Conservation (phyloP, 2,888 invertebrate species). For the Agonopterix alstromeriana region DNA sequence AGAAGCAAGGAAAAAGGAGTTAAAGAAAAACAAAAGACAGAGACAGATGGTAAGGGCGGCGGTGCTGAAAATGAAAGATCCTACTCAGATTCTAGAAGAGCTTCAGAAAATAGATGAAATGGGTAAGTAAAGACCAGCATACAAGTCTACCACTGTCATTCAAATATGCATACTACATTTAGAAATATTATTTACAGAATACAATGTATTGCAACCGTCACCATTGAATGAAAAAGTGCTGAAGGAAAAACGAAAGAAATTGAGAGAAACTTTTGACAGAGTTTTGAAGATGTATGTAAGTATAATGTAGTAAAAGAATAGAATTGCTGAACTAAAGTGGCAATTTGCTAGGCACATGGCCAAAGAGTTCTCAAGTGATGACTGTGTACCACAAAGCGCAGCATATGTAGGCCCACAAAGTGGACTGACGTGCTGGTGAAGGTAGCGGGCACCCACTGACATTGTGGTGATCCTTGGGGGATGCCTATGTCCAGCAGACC, state of each 20-base stretch:
- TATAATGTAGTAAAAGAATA: slow-evolving; percentile 38
- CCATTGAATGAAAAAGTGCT: slow-evolving; percentile 97
- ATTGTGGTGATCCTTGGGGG: too few species aligned
- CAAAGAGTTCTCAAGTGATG: too few species aligned
- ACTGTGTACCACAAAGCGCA: too few species aligned
- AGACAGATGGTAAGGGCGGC: slow-evolving; percentile 97
- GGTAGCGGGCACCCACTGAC: too few species aligned
- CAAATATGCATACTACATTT: neutral
- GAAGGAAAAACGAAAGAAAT: slow-evolving; percentile 96
- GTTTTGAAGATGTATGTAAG: slow-evolving; percentile 97
- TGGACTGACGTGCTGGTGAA: too few species aligned
- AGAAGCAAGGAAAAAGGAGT: slow-evolving; percentile 96
- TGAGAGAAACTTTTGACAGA: slow-evolving; percentile 95
- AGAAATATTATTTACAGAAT: slow-evolving; percentile 79
- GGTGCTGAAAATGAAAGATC: slow-evolving; percentile 98
- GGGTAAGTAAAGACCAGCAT: slow-evolving; percentile 78
- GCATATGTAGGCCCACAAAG: too few species aligned
- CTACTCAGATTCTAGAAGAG: slow-evolving; percentile 94
- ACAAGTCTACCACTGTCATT: too few species aligned
- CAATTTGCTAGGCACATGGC: too few species aligned
- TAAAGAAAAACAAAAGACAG: slow-evolving; percentile 99
- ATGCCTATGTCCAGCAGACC: too few species aligned
- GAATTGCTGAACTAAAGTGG: neutral
- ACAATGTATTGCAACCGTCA: slow-evolving; percentile 95
- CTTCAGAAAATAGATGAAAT: slow-evolving; percentile 99